These are phyloP conservation scores for Gorilla gorilla DNA, from an alignment of 2,113 vertebrate genomes.

Conservation along the genomic window DNA sequence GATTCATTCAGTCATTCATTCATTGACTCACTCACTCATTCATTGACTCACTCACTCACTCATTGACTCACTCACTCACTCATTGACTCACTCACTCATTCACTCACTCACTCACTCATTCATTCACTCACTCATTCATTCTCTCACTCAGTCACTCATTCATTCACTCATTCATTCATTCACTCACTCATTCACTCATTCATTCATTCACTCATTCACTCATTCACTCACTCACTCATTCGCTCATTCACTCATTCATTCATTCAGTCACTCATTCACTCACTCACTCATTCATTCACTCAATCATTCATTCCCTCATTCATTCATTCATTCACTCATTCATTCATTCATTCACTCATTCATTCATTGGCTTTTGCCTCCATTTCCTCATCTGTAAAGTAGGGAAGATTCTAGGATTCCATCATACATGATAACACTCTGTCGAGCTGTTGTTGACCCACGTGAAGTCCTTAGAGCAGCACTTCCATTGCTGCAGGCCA, in stretches of 20 bases:
- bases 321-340: accelerated
- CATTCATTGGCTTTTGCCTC: neutral
- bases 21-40: no score
- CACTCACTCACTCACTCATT: accelerated
- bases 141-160: accelerated
- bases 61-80: accelerated
- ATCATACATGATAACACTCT: no score
- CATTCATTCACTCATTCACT: accelerated
- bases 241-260: no score
- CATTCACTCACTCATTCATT: accelerated
- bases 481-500: accelerated
- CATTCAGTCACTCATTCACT: no score
- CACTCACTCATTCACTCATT: no score
- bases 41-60: no score
- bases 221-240: no score
- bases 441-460: no score
- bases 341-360: no score
- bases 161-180: accelerated
- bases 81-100: accelerated
- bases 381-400: neutral
- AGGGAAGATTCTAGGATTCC: neutral
- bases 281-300: accelerated
- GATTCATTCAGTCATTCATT: no score
- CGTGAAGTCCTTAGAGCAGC: neutral
- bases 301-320: accelerated